These are phyloP conservation scores for Megamerina dolium DNA, from an alignment of 2,888 invertebrate species.

Conservation along the genomic window DNA sequence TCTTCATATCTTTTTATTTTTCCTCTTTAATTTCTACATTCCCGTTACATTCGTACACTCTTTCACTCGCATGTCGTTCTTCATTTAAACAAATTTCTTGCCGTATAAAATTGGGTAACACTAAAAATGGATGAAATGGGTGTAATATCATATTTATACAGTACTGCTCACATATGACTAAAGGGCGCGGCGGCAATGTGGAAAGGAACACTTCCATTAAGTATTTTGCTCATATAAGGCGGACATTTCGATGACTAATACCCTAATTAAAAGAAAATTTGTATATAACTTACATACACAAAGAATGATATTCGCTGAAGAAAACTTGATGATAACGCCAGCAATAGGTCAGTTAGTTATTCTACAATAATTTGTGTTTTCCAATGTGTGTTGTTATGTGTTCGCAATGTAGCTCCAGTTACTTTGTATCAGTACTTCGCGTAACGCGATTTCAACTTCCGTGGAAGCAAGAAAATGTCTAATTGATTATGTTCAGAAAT, in stretches of 20 bases:
- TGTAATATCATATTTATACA: conserved; percentile 9
- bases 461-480: background rate
- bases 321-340: no score
- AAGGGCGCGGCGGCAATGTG: conserved; percentile 6
- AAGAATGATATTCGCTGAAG: no score
- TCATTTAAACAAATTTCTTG: conserved; percentile 3
- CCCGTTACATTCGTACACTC: background rate
- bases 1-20: no score
- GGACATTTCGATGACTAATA: conserved; percentile 9
- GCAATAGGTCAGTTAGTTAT: no score
- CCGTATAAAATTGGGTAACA: no score
- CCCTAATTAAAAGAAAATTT: background rate
- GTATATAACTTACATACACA: no score
- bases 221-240: background rate
- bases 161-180: background rate
- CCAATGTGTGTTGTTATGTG: background rate
- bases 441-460: background rate
- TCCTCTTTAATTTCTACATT: no score
- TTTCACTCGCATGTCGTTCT: background rate
- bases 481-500: no score
- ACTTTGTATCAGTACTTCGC: background rate
- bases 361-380: no score
- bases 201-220: background rate
- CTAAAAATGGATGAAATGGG: conserved; percentile 9
- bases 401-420: background rate